Evolutionary conservation across 2,888 invertebrate genomes (phyloP).

Genomic region (Hemaris fuciformis): DNA sequence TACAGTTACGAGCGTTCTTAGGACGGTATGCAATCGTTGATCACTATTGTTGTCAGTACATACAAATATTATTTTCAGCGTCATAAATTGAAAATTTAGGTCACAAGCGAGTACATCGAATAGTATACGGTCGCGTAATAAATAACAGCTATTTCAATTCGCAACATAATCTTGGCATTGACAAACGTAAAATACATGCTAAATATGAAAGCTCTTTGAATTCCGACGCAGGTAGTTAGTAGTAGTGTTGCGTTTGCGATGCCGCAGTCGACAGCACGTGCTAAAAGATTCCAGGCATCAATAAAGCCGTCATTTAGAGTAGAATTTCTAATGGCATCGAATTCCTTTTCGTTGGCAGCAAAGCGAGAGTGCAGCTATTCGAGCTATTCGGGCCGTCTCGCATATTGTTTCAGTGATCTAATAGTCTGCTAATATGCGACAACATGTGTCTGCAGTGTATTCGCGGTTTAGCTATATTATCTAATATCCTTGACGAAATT

Average conservation of each 20-base stretch:
- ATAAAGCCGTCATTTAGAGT: slow-evolving; percentile 73
- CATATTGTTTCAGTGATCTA: slow-evolving; percentile 54
- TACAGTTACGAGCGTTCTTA: slow-evolving; percentile 73
- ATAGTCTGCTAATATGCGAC: slow-evolving; percentile 29
- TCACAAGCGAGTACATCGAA: slow-evolving; percentile 8
- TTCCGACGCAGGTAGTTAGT: slow-evolving; percentile 35
- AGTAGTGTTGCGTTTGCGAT: slow-evolving; percentile 44
- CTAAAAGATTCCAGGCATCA: slow-evolving; percentile 61
- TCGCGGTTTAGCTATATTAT: not conserved
- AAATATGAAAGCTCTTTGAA: slow-evolving; percentile 42
- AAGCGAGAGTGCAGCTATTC: slow-evolving; percentile 70
- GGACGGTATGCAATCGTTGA: slow-evolving; percentile 62
- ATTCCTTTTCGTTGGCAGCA: slow-evolving; percentile 78
- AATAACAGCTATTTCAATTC: slow-evolving; percentile 18
- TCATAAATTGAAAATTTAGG: slow-evolving; percentile 36
- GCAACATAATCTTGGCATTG: slow-evolving; percentile 14
- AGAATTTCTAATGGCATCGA: slow-evolving; percentile 75
- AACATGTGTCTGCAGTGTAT: not conserved
- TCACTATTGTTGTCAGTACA: slow-evolving; percentile 62
- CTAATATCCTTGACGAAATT: not conserved
- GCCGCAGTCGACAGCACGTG: slow-evolving; percentile 48
- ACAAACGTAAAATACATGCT: slow-evolving; percentile 21
- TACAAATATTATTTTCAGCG: slow-evolving; percentile 47
- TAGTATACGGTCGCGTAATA: slow-evolving; percentile 7
- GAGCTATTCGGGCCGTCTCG: slow-evolving; percentile 64